Base-by-base conservation (phyloP, 2,888 invertebrate species). In the Sinotaia quadrata region DNA sequence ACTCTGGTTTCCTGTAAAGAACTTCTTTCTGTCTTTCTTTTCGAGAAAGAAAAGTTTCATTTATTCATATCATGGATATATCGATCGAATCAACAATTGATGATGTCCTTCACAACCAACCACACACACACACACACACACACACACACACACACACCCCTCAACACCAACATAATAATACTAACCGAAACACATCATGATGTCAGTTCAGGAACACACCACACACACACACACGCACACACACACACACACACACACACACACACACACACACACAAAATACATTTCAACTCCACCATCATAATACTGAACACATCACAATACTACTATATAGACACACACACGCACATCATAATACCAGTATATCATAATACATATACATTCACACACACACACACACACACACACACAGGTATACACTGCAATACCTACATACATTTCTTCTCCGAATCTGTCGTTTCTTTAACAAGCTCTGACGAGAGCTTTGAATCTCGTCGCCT, bases 391-490 rank as follows among this genome's bases (percentile, higher is more conserved):
- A 24, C 51, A 52, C 36, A 24, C 51, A 62, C 62, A 51, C 62
- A 62, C 62, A 24, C 34, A 47, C 36, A 31, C 51, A 51, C 62
- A 24, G 33, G 52, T 52, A 31, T 52, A 52, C 49, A 34, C 62
- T 29, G 31, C 24, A 52, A 15, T 31, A 52, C 4, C 31, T 5
- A n/a, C 44, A n/a, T 18, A n/a, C 15, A 41, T 41, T 41, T 18
- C n/a, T 12, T n/a, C 12, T 41, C n/a, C 15, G 12, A 12, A 41
- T 12, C n/a, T 41, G 12, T 41, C n/a, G 44, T 12, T 41, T 41
- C 15, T 41, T 41, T 41, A n/a, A 41, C 44, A n/a, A n/a, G n/a
- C n/a, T n/a, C n/a, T n/a, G n/a, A n/a, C n/a, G n/a, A n/a, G n/a
- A n/a, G n/a, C n/a, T n/a, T n/a, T n/a, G n/a, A n/a, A n/a, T n/a